Conservation (phyloP, 2,888 invertebrate species). For the Drosophila monieri region DNA sequence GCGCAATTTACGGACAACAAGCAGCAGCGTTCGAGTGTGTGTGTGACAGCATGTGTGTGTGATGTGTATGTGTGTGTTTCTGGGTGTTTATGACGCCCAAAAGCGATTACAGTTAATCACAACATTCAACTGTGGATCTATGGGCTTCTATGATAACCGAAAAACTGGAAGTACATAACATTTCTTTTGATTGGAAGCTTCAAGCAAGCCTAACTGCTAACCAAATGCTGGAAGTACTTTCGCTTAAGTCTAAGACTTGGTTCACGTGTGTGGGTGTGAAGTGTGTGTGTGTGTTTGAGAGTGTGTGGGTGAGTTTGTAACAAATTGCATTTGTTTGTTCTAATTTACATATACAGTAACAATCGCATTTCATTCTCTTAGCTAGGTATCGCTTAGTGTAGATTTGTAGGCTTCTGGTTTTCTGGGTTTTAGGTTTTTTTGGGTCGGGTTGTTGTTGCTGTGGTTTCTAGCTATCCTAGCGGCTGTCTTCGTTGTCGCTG, state of each 20-base stretch:
- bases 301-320: constrained; percentile 51
- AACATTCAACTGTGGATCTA: constrained; percentile 64
- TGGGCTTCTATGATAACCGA: constrained; percentile 13
- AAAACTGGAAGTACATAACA: constrained; percentile 57
- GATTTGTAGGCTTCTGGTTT: constrained; percentile 29
- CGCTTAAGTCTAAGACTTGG: constrained; percentile 57
- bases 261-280: constrained; percentile 19
- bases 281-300: constrained; percentile 44
- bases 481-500: constrained; percentile 83
- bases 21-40: constrained; percentile 49
- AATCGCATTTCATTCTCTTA: constrained; percentile 54
- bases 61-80: constrained; percentile 24
- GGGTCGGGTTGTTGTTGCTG: constrained; percentile 64
- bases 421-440: constrained; percentile 10
- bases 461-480: constrained; percentile 66
- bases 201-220: constrained; percentile 57
- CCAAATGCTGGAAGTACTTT: constrained; percentile 51
- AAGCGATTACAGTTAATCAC: constrained; percentile 73
- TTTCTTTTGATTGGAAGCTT: constrained; percentile 41
- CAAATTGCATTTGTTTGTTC: constrained; percentile 64
- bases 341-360: constrained; percentile 76
- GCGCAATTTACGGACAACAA: constrained; percentile 54
- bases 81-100: constrained; percentile 59
- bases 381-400: constrained; percentile 61
- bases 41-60: constrained; percentile 21